Evolutionary conservation across 2,888 invertebrate species (phyloP).

Genomic region (Blastobasis lacticolella): DNA sequence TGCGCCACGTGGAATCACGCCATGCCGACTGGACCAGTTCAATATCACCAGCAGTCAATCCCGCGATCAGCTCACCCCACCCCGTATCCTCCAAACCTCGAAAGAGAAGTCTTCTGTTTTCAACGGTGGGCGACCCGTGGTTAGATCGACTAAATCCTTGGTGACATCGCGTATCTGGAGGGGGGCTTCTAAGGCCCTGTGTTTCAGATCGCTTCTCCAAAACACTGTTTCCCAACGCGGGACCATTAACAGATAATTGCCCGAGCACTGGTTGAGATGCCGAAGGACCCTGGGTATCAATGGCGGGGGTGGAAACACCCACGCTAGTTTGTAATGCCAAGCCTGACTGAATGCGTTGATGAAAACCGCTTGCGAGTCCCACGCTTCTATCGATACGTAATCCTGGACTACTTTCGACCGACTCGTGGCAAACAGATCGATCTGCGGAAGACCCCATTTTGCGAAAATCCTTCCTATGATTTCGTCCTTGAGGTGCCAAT

Average conservation of each 20-base stretch:
- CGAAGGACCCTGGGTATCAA: conserved; percentile 10
- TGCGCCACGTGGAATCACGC: too few relatives aligned
- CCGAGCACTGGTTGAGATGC: conserved; percentile 12
- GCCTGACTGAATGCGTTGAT: conserved; percentile 10
- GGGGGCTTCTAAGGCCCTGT: too few relatives aligned
- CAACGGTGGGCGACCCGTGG: conserved; percentile 9
- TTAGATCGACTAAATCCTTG: conserved; percentile 7
- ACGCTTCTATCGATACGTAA: conserved; percentile 8
- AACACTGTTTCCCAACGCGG: too few relatives aligned
- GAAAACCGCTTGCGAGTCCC: background rate
- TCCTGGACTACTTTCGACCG: too few relatives aligned
- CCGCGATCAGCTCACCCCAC: conserved; percentile 9
- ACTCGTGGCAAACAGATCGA: too few relatives aligned
- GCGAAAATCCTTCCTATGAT: too few relatives aligned
- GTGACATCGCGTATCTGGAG: conserved; percentile 4
- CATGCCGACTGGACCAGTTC: background rate
- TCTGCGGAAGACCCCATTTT: too few relatives aligned
- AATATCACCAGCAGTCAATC: background rate
- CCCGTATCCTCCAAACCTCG: conserved; percentile 15
- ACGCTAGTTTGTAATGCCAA: conserved; percentile 9
- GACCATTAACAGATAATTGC: too few relatives aligned
- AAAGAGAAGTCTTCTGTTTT: conserved; percentile 7
- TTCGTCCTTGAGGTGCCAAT: too few relatives aligned
- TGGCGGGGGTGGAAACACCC: conserved; percentile 14
- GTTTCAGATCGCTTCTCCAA: too few relatives aligned